phyloP scores from a whole-genome alignment of 2,113 vertebrate genomes.

The Coreoperca whiteheadi region DNA sequence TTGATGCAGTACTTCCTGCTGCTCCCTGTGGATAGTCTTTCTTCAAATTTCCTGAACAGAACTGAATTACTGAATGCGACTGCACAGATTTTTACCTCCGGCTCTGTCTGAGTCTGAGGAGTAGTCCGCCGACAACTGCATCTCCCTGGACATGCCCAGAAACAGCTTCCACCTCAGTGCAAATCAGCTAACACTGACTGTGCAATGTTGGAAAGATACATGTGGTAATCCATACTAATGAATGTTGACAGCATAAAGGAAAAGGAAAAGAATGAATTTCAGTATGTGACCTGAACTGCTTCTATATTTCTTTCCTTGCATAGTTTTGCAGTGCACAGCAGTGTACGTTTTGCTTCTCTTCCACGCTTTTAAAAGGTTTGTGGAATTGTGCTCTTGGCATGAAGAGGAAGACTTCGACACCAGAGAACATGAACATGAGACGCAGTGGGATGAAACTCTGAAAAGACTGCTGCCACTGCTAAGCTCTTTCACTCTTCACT shows the following conservation, averaged over 20 bases:
- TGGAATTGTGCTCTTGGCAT: slow-evolving; percentile 21
- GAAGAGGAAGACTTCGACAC: slow-evolving; percentile 15
- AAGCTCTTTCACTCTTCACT: slow-evolving; percentile 30
- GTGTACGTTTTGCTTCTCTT: neutral
- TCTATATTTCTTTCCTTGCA: neutral
- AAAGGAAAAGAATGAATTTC: neutral
- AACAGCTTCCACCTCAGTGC: slow-evolving; percentile 8
- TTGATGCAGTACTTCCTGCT: slow-evolving; percentile 7
- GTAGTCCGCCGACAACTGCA: slow-evolving; percentile 10
- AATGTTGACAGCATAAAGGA: slow-evolving; percentile 14
- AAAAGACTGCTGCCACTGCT: slow-evolving; percentile 18
- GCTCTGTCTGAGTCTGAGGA: slow-evolving; percentile 23
- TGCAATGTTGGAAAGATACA: slow-evolving; percentile 14
- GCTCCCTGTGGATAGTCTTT: slow-evolving; percentile 32
- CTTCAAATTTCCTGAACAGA: slow-evolving; percentile 35
- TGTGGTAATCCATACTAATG: slow-evolving; percentile 29
- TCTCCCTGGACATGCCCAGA: slow-evolving; percentile 20
- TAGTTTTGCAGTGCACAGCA: neutral
- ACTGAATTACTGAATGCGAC: slow-evolving; percentile 25
- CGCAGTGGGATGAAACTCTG: slow-evolving; percentile 18
- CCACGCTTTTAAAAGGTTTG: slow-evolving; percentile 26
- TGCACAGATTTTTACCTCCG: slow-evolving; percentile 12
- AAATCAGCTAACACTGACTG: neutral
- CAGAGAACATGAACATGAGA: slow-evolving; percentile 13
- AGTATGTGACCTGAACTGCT: neutral